Conservation (phyloP, 2,113 vertebrate species). For the Otocyon megalotis region DNA sequence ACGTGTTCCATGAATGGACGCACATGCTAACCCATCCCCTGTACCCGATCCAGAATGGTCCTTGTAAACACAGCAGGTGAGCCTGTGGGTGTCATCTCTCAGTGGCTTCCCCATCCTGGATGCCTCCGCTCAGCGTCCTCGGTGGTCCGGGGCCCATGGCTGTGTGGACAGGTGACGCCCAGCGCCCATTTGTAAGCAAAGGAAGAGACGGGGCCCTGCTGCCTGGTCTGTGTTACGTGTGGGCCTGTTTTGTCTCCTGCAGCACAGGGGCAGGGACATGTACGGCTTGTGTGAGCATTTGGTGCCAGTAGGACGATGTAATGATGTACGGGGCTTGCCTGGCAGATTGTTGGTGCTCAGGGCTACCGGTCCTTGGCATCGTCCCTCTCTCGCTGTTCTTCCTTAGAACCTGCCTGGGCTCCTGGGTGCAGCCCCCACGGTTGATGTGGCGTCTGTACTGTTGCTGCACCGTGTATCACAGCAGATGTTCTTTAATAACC, state of each 20-base stretch:
- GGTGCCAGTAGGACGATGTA: not conserved
- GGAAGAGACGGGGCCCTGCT: not conserved
- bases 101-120: not conserved
- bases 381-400: not conserved
- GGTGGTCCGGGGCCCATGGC: not conserved
- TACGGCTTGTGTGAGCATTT: no score
- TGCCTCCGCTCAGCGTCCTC: not conserved
- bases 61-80: not conserved
- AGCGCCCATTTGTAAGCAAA: not conserved
- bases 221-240: fast-evolving
- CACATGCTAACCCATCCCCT: not conserved
- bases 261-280: not conserved
- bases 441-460: fast-evolving
- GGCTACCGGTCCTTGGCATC: not conserved
- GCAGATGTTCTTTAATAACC: fast-evolving
- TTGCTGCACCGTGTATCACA: not conserved
- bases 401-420: not conserved
- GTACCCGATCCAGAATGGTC: not conserved
- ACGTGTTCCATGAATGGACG: no score
- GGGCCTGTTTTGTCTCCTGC: not conserved
- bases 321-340: not conserved
- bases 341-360: not conserved
- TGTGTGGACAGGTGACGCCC: not conserved
- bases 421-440: not conserved
- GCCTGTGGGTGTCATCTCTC: not conserved